These are phyloP conservation scores for Valencia hispanica DNA, from an alignment of 2,797 vertebrate genomes.

Conservation along the genomic window DNA sequence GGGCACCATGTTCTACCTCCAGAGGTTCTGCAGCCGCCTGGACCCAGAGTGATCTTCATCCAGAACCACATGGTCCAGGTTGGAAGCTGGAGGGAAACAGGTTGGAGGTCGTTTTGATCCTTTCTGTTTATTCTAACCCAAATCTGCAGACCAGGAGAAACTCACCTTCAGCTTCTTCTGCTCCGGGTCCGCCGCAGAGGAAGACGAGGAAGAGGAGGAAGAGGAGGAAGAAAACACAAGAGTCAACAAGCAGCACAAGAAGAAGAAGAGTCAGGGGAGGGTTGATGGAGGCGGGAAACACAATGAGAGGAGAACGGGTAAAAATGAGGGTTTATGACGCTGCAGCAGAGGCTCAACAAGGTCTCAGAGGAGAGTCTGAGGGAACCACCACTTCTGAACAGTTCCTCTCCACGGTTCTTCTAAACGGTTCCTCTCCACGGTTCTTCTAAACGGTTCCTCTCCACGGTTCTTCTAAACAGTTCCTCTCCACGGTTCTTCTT, in stretches of 20 bases:
- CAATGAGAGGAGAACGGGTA: constrained; percentile 57
- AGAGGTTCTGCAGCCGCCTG: constrained; percentile 91
- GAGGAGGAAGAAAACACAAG: constrained; percentile 19
- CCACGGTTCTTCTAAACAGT: too few relatives aligned
- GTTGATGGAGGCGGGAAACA: constrained; percentile 60
- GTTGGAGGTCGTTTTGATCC: background rate
- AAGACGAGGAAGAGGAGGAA: constrained; percentile 66
- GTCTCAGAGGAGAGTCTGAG: too few relatives aligned
- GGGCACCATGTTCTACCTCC: constrained; percentile 81
- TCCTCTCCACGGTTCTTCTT: too few relatives aligned
- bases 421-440: too few relatives aligned
- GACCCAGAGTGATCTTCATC: constrained; percentile 94
- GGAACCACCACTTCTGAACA: too few relatives aligned
- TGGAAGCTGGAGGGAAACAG: constrained; percentile 81
- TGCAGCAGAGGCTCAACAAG: constrained; percentile 39
- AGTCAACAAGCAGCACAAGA: too few relatives aligned
- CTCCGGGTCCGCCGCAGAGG: constrained; percentile 57
- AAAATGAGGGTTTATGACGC: constrained; percentile 42
- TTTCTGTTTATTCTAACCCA: background rate
- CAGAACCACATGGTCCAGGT: constrained; percentile 89
- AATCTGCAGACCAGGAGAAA: background rate
- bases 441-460: too few relatives aligned
- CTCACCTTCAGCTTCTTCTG: constrained; percentile 88
- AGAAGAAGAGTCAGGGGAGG: too few relatives aligned
- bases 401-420: too few relatives aligned